Percentiles rank a stretch among this genome's conserved stretches.
Evolutionary conservation across 2,888 invertebrate genomes (phyloP).

Genomic region (Agrotis segetum): DNA sequence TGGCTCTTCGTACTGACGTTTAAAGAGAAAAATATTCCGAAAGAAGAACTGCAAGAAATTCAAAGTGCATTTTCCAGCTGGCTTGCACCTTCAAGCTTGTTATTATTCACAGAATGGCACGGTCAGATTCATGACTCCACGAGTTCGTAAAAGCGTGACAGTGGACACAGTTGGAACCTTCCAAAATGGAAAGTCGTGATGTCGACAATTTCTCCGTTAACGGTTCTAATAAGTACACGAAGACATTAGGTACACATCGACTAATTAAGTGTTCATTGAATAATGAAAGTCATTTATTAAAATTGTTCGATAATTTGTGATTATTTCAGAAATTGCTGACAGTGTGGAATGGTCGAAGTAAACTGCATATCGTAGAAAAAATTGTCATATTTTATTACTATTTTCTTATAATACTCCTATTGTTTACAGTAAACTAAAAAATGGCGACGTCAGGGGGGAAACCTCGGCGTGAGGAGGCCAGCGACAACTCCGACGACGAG

Average conservation of each 20-base stretch:
- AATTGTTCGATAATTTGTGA: neutral
- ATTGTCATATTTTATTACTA: too few species aligned
- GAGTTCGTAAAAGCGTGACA: slow-evolving; percentile 70
- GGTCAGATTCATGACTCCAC: slow-evolving; percentile 57
- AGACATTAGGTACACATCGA: slow-evolving; percentile 16
- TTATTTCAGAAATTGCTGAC: slow-evolving; percentile 1
- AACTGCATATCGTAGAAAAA: neutral
- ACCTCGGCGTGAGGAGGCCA: slow-evolving; percentile 92
- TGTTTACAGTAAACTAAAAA: slow-evolving; percentile 73
- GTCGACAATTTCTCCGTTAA: slow-evolving; percentile 61
- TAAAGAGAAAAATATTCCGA: neutral
- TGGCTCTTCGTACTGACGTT: neutral
- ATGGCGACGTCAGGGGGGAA: slow-evolving; percentile 94
- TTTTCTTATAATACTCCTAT: slow-evolving; percentile 20
- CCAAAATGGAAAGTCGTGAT: slow-evolving; percentile 68
- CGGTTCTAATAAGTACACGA: slow-evolving; percentile 40
- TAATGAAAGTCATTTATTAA: slow-evolving; percentile 20
- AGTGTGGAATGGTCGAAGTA: neutral
- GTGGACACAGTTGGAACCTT: slow-evolving; percentile 48
- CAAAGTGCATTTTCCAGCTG: neutral
- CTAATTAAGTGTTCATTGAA: slow-evolving; percentile 30
- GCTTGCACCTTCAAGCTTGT: slow-evolving; percentile 21
- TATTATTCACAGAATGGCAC: slow-evolving; percentile 33
- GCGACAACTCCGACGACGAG: slow-evolving; percentile 97
- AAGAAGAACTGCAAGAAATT: neutral